phyloP scores from a whole-genome alignment of 2,797 vertebrate genomes.

The Acestrorhynchus altus region DNA sequence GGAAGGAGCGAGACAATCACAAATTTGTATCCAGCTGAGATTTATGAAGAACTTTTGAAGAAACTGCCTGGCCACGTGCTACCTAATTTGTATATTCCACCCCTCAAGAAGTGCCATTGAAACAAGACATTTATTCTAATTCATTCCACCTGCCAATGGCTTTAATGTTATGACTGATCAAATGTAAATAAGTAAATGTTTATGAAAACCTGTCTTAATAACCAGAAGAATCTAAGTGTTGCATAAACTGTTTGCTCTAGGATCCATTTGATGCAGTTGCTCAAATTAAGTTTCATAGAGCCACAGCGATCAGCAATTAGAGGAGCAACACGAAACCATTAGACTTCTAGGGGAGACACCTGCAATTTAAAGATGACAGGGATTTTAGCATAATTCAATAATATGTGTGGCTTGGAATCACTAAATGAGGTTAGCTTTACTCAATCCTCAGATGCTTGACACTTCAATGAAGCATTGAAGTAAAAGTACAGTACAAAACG shows the following conservation, averaged over 20 bases:
- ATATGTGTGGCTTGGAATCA: constrained; percentile 11
- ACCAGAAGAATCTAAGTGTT: constrained; percentile 48
- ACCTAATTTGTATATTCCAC: too few relatives aligned
- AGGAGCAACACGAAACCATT: constrained; percentile 56
- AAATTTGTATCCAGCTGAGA: too few relatives aligned
- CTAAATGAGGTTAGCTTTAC: neutral
- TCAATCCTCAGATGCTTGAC: neutral
- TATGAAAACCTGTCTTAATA: neutral
- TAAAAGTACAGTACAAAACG: too few relatives aligned
- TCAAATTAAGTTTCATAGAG: constrained; percentile 73
- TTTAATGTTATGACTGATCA: too few relatives aligned
- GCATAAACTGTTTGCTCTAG: constrained; percentile 67
- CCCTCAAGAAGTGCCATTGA: too few relatives aligned
- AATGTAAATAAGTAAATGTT: neutral
- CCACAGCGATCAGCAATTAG: constrained; percentile 73
- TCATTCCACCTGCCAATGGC: too few relatives aligned
- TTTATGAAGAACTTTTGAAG: too few relatives aligned
- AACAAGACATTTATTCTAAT: too few relatives aligned
- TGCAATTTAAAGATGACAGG: constrained; percentile 45
- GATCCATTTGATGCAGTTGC: constrained; percentile 74
- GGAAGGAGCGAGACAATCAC: too few relatives aligned
- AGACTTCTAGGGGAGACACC: constrained; percentile 52
- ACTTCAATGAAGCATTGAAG: too few relatives aligned
- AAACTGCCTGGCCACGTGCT: too few relatives aligned
- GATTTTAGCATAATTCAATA: constrained; percentile 8